Evolutionary conservation across 2,113 vertebrate species (phyloP).

Genomic region (Corythornis vintsioides): DNA sequence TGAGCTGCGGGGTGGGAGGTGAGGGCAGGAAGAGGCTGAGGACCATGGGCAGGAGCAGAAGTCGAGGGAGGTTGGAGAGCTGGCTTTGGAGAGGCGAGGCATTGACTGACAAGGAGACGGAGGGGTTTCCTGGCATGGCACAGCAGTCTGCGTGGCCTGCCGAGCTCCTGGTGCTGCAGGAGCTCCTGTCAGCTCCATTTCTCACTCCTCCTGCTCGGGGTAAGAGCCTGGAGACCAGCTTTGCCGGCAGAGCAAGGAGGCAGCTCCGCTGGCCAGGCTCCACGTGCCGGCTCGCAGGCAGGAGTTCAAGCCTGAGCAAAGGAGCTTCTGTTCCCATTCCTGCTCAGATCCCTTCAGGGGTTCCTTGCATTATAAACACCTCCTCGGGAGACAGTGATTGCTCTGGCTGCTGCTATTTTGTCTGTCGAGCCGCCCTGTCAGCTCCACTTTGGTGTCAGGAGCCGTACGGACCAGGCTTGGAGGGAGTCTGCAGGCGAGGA

Average conservation of each 20-base stretch:
- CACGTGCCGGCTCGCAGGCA: background rate
- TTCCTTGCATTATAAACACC: background rate
- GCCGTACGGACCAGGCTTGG: accelerated
- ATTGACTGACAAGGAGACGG: background rate
- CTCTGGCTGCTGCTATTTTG: conserved; percentile 3
- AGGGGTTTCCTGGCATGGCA: background rate
- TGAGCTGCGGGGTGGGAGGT: accelerated
- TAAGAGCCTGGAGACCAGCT: background rate
- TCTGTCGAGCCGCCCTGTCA: background rate
- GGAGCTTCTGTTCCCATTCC: conserved; percentile 20
- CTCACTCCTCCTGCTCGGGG: background rate
- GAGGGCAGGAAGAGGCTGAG: background rate
- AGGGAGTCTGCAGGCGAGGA: background rate
- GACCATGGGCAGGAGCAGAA: background rate
- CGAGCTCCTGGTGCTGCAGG: background rate
- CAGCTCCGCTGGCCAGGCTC: background rate
- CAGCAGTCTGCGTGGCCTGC: background rate
- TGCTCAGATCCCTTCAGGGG: conserved; percentile 2
- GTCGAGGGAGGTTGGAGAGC: background rate
- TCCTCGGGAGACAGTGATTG: background rate
- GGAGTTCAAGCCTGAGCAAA: background rate
- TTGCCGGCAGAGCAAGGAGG: background rate
- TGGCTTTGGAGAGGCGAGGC: background rate
- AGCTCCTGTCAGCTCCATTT: background rate
- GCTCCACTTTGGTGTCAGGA: background rate